Conservation (phyloP, 2,888 invertebrate species). For the Bimastos eiseni region DNA sequence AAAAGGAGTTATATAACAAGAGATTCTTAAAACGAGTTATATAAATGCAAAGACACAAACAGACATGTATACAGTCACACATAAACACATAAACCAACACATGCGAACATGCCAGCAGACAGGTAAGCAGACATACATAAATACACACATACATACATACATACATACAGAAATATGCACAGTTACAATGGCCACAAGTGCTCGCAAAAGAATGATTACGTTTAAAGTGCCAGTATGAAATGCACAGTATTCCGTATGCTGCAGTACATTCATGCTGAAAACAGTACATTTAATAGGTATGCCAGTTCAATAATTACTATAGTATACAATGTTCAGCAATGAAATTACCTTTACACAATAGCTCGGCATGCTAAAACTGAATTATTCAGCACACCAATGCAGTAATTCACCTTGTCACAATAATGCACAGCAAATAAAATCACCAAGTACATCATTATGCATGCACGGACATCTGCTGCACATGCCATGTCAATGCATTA, state of each 20-base stretch:
- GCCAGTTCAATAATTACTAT: not conserved
- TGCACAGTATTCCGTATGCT: constrained; percentile 3
- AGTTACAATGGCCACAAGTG: not conserved
- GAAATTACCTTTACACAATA: too few relatives aligned
- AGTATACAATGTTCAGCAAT: not conserved
- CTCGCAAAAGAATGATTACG: not conserved
- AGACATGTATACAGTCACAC: too few relatives aligned
- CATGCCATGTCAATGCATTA: too few relatives aligned
- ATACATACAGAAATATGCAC: not conserved
- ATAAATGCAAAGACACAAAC: too few relatives aligned
- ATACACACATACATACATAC: too few relatives aligned
- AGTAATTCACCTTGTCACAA: not conserved
- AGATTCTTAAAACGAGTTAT: too few relatives aligned
- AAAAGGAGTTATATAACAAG: too few relatives aligned
- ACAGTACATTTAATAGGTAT: not conserved
- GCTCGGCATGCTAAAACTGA: too few relatives aligned
- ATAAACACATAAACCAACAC: too few relatives aligned
- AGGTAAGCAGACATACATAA: not conserved
- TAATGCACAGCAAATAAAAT: not conserved
- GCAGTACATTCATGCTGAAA: not conserved
- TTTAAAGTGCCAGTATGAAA: not conserved
- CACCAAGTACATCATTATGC: not conserved
- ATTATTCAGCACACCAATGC: not conserved
- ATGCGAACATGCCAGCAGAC: not conserved
- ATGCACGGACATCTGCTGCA: not conserved